Evolutionary conservation across 2,113 vertebrate genomes (phyloP), one percentile per base, ranked within the genome.

Genomic region (Pelvicachromis taeniatus): DNA sequence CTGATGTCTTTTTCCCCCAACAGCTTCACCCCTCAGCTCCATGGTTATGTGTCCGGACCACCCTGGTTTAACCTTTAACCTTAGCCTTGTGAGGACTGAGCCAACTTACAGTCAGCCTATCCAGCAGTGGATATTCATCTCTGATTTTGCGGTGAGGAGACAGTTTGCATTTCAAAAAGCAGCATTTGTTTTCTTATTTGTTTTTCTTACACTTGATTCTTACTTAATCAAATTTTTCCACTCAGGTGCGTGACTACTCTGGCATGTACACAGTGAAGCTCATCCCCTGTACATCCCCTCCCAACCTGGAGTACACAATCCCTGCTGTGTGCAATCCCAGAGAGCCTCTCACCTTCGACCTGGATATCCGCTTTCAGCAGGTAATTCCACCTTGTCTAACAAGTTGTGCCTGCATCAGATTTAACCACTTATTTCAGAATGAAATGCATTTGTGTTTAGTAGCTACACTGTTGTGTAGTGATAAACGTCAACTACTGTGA

Each of bases 321-420:
- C 97, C 97, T 1, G 94, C 97, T 10, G 95, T 97, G 75, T 99
- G 98, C 93, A 97, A 93, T 89, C 98, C 98, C 9, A 96, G 96
- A 89, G 97, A 98, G 52, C 96, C 97, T 0, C 90, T 99, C 77
- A 97, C 95, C 26, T 99, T 99, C 50, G 97, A 99, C 85, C 89
- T 99, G 80, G 98, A 99, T 93, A 99, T 99, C 83, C 95, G 98
- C 85, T 99, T 99, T 94, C 98, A 99, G 86, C 98, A 99, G 97
- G 98, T 99, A 83, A 86, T 4, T 45, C 77, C 4, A 50, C 12
- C 16, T 21, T 14, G 3, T 58, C 11, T 54, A 45, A 33, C 31
- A 50, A 68, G 17, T 29, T 26, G 2, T 1, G 9, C 7, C 55
- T n/a, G 19, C 4, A 16, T 42, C 77, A 58, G 35, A 17, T 80